A percentile compares a stretch with the other conserved stretches of the same genome.
Evolutionary conservation across 2,888 invertebrate genomes (phyloP).

Genomic region (Sericinus montela): DNA sequence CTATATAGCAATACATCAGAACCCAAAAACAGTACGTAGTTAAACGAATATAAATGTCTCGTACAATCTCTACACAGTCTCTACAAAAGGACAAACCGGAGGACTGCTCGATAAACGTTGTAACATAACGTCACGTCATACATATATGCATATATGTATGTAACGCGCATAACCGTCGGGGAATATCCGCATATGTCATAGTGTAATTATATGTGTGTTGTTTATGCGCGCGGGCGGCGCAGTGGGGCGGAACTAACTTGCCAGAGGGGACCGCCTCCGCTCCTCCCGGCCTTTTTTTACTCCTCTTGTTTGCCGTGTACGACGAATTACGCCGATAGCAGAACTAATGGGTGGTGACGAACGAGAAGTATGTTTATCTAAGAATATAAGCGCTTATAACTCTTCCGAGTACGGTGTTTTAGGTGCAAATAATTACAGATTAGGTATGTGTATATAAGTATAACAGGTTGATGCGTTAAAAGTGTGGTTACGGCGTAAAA

Average conservation of each 20-base stretch:
- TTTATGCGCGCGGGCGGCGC: conserved; percentile 35
- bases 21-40: too few relatives aligned
- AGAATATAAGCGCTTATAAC: not conserved
- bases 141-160: not conserved
- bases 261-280: conserved; percentile 46
- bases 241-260: conserved; percentile 63
- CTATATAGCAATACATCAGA: too few relatives aligned
- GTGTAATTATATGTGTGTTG: conserved; percentile 41
- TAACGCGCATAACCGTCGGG: conserved; percentile 20
- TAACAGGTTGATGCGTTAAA: too few relatives aligned
- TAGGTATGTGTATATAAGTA: too few relatives aligned
- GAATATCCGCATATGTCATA: conserved; percentile 26
- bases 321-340: conserved; percentile 22
- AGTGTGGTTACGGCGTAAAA: too few relatives aligned
- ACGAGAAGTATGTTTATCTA: conserved; percentile 12
- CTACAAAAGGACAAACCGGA: not conserved
- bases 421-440: too few relatives aligned
- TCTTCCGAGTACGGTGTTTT: not conserved
- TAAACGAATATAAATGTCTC: too few relatives aligned
- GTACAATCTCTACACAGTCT: not conserved
- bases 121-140: not conserved
- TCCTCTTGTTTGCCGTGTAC: conserved; percentile 18
- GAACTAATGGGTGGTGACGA: conserved; percentile 9
- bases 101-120: not conserved
- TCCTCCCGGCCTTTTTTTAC: conserved; percentile 32